Evolutionary conservation across 2,888 invertebrate genomes (phyloP).

Genomic region (Morpho deidamia): DNA sequence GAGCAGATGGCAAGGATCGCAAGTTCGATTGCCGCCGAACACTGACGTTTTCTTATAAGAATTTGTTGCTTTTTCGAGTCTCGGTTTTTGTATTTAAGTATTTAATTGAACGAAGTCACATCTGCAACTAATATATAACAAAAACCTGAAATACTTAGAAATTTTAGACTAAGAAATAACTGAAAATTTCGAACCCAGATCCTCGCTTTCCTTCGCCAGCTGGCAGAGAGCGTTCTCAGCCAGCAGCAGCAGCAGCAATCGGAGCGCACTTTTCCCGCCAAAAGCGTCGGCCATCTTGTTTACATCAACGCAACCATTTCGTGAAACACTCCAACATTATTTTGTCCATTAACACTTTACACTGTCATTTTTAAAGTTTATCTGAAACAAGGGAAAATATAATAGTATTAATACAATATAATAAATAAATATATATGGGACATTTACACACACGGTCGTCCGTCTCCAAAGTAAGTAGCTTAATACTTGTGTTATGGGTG

Average conservation of each 20-base stretch:
- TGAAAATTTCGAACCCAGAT: slow-evolving; percentile 48
- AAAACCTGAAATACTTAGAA: not conserved
- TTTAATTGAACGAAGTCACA: not conserved
- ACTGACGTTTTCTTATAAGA: too few species aligned
- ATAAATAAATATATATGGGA: too few species aligned
- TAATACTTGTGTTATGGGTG: too few species aligned
- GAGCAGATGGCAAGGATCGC: too few species aligned
- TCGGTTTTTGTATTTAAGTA: too few species aligned
- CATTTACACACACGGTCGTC: too few species aligned
- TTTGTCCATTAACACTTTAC: slow-evolving; percentile 10
- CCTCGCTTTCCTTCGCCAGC: slow-evolving; percentile 50
- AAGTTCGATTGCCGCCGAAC: too few species aligned
- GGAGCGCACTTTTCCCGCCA: slow-evolving; percentile 46
- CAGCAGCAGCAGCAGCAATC: slow-evolving; percentile 44
- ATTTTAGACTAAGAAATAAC: slow-evolving; percentile 1
- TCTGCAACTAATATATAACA: not conserved
- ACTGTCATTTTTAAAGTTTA: slow-evolving; percentile 30
- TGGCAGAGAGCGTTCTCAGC: slow-evolving; percentile 46
- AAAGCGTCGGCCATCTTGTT: slow-evolving; percentile 55
- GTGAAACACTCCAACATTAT: slow-evolving; percentile 19
- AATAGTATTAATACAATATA: not conserved
- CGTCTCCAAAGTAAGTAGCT: too few species aligned
- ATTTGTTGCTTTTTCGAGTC: too few species aligned
- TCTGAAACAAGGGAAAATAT: slow-evolving; percentile 27
- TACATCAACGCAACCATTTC: slow-evolving; percentile 23